Evolutionary conservation across 1,140 invertebrate species (phyloP).

Genomic region (Eufriesea mexicana): DNA sequence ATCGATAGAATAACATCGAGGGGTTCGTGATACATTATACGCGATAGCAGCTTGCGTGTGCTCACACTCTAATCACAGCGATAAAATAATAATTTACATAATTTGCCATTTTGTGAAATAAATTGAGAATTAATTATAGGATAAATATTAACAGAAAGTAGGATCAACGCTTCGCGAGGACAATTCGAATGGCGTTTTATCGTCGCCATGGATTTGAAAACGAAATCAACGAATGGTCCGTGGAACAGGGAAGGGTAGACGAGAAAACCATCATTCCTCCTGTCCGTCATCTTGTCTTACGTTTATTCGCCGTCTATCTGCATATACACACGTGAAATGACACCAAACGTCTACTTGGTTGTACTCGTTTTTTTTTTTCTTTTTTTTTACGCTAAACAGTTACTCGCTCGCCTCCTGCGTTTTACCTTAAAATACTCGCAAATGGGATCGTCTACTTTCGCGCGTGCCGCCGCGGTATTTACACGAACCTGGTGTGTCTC

Average conservation of each 20-base stretch:
- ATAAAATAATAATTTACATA: no score
- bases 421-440: slow-evolving; percentile 64
- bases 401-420: slow-evolving; percentile 55
- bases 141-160: no score
- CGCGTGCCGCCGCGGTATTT: slow-evolving; percentile 54
- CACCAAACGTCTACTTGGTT: slow-evolving; percentile 72
- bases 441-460: slow-evolving; percentile 41
- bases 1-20: no score
- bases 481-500: slow-evolving; percentile 20
- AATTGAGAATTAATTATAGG: no score
- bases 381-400: slow-evolving; percentile 55
- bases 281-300: slow-evolving; percentile 55
- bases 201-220: no score
- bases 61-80: no score
- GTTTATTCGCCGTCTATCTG: slow-evolving; percentile 69
- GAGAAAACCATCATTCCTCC: neutral
- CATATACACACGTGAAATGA: slow-evolving; percentile 71
- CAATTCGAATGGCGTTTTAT: no score
- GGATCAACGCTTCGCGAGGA: no score
- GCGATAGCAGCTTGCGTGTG: no score
- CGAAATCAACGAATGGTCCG: neutral
- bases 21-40: no score
- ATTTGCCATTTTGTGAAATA: no score
- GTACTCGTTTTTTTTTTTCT: slow-evolving; percentile 48
- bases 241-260: neutral